Evolutionary conservation across 2,888 invertebrate genomes (phyloP).

Genomic region (Helobdella robusta): DNA sequence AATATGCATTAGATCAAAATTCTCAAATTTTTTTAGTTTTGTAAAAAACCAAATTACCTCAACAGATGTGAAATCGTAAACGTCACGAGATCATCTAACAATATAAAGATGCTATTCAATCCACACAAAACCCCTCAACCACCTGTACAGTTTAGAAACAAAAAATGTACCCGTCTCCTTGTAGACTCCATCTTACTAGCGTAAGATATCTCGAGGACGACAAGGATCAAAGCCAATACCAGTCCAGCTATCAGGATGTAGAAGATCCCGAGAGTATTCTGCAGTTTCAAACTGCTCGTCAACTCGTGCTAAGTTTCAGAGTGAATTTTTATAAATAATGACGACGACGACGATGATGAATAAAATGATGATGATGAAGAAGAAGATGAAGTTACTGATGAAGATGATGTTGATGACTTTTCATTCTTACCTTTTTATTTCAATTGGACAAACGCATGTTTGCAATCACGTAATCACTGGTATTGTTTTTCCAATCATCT

Average conservation of each 20-base stretch:
- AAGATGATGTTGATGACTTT: no score
- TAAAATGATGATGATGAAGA: no score
- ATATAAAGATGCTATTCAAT: no score
- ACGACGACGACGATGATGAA: no score
- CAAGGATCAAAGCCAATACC: conserved; percentile 77
- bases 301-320: conserved; percentile 51
- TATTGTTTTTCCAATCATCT: no score
- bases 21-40: no score
- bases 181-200: conserved; percentile 54
- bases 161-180: conserved; percentile 40
- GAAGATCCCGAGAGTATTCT: conserved; percentile 95
- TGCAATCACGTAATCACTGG: no score
- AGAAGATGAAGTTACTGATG: no score
- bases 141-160: neutral
- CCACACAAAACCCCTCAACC: neutral
- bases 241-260: conserved; percentile 93
- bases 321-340: no score
- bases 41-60: neutral
- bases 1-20: no score
- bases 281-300: conserved; percentile 65
- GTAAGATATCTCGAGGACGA: conserved; percentile 87
- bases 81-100: neutral
- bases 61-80: neutral
- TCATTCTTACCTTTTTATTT: no score
- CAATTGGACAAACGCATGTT: no score